Evolutionary conservation across 2,888 invertebrate species (phyloP), one percentile per base, ranked within the genome.

Genomic region (Rotaria magnacalcarata): DNA sequence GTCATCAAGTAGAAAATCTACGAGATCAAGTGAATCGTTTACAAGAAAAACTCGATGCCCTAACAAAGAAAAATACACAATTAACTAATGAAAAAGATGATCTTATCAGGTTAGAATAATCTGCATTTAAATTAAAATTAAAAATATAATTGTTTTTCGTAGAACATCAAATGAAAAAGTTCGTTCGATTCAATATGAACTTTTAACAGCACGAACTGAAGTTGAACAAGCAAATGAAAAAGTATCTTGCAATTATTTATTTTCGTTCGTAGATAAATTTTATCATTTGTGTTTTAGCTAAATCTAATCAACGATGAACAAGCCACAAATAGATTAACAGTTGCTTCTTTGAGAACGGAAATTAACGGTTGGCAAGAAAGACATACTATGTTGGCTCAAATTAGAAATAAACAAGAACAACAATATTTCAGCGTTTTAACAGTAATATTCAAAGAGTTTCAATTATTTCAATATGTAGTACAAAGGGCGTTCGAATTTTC

Each of bases 161-260:
- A 67, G 67, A 67, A 67, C 67, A 11, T 67, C 67, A 27, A 67
- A 67, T 34, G 67, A 67, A 34, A 67, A 67, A 34, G 5, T 67
- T 14, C 67, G 67, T 27, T 67, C 67, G 24, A 34, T 67, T 34
- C 67, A 67, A 67, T 67, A 67, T 67, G 67, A 67, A 67, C 67
- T 67, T 34, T 67, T 67, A 67, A 67, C 67, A 67, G 67, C 67
- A 16, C 67, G 67, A 14, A 67, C 67, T 3, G 67, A 67, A 67
- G 34, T 67, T 67, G 67, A 67, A 67, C 67, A 67, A 67, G 34
- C 27, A 10, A 67, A 27, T 67, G 67, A 34, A 67, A 67, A 67
- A 67, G 67, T 67, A 67, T 34, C 2, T 34, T 34, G 34, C 34
- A 34, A 34, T 34, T 34, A 34, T 34, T 34, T 34, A 34, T 34